Evolutionary conservation across 2,113 vertebrate genomes (phyloP), one percentile per base, ranked within the genome.

Genomic region (Seriola quinqueradiata): DNA sequence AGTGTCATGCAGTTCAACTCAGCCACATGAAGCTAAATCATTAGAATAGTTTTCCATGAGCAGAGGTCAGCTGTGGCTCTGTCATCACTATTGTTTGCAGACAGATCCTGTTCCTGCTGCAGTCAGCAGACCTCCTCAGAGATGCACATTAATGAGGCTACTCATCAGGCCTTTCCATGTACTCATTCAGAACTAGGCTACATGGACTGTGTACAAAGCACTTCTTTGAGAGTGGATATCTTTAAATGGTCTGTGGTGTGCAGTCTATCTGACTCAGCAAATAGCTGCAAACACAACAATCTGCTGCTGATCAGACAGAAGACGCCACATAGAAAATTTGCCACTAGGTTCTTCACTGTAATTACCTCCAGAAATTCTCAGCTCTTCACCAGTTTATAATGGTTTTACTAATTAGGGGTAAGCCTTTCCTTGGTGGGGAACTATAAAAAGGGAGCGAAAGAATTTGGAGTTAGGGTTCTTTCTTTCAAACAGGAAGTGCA

Each of bases 71-170:
- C 73, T 81, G 87, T 59, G 73, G 72, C 78, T 89, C 78, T 75
- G 73, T 91, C 82, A 88, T 77, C 78, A 54, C 75, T 61, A 59
- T 84, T 89, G 87, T 88, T 82, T 79, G 69, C 66, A 74, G 83
- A 44, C 72, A 38, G 70, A 79, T 83, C 61, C 21, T 2, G 64
- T 76, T 87, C 46, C 68, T 74, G 83, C 86, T 87, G 86, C 81
- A 81, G 87, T 92, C 90, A 92, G 86, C 91, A 89, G 87, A 91
- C 88, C 79, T 88, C 89, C 82, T 86, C 72, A 34, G 57, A 80
- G 75, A 89, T 81, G 68, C 16, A 14, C 72, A 79, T 78, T 78
- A 72, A 89, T 77, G 34, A 71, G 40, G 67, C 72, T 70, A 66
- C 70, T 73, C 50, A 21, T 70, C 74, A 57, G 58, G 69, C 65